Percentiles rank a stretch among this genome's conserved stretches.
These are phyloP conservation scores for Idris sp. DNA, from an alignment of 1,140 invertebrate genomes.

Conservation along the genomic window DNA sequence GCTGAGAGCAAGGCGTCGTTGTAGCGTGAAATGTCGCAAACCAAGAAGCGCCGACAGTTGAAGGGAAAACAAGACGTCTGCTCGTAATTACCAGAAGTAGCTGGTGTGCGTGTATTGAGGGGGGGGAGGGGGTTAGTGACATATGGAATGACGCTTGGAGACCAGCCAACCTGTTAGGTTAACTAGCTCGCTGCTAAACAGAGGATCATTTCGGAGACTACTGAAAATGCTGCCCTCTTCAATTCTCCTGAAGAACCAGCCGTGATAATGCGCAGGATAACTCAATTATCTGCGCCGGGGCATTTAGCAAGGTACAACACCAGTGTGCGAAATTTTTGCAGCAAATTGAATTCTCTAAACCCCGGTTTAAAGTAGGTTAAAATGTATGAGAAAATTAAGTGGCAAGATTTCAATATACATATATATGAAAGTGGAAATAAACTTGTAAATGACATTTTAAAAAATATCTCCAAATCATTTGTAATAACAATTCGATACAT, in stretches of 20 bases:
- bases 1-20: slow-evolving; percentile 50
- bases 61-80: not conserved
- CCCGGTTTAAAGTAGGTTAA: too few species aligned
- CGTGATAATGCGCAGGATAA: slow-evolving; percentile 24
- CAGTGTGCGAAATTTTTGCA: not conserved
- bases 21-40: slow-evolving; percentile 70
- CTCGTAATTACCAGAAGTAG: not conserved
- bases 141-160: slow-evolving; percentile 67
- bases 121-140: slow-evolving; percentile 63
- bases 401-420: too few species aligned
- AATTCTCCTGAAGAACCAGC: slow-evolving; percentile 11
- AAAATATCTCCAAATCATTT: too few species aligned
- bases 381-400: too few species aligned
- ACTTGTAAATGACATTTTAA: too few species aligned
- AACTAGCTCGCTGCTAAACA: slow-evolving; percentile 66
- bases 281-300: slow-evolving; percentile 13
- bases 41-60: slow-evolving; percentile 39
- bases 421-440: too few species aligned
- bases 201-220: slow-evolving; percentile 53
- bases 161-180: slow-evolving; percentile 69
- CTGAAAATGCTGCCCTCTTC: slow-evolving; percentile 64
- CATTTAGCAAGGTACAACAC: slow-evolving; percentile 4
- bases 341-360: slow-evolving; percentile 5
- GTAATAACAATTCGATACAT: too few species aligned
- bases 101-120: slow-evolving; percentile 42